A percentile compares a stretch with the other conserved stretches of the same genome.
Evolutionary conservation across 2,888 invertebrate genomes (phyloP).

Genomic region (Eulithis testata): DNA sequence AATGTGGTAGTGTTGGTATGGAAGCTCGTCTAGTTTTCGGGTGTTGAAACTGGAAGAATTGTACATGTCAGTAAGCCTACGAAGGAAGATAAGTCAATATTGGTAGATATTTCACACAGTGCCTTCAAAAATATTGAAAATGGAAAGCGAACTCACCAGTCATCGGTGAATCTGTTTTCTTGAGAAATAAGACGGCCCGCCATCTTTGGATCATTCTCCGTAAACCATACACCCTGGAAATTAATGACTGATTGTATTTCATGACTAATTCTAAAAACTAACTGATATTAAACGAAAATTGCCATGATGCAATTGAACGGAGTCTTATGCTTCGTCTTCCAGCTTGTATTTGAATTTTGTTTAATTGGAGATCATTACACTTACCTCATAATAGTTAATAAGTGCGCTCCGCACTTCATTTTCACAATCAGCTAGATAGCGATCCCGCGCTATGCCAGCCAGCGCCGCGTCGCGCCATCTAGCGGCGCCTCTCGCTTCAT

Average conservation of each 20-base stretch:
- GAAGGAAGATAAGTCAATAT: neutral
- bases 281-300: too few species aligned
- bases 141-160: constrained; percentile 61
- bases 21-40: constrained; percentile 92
- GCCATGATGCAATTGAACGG: too few species aligned
- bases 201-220: constrained; percentile 82
- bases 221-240: constrained; percentile 85
- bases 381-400: constrained; percentile 86
- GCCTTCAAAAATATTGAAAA: too few species aligned
- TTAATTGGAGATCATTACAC: neutral
- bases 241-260: too few species aligned
- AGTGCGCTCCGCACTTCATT: constrained; percentile 78
- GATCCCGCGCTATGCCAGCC: constrained; percentile 84
- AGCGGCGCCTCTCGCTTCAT: constrained; percentile 86
- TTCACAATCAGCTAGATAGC: constrained; percentile 84
- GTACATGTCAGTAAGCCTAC: neutral
- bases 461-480: constrained; percentile 87
- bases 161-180: constrained; percentile 81
- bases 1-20: constrained; percentile 89
- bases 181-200: constrained; percentile 85
- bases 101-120: too few species aligned
- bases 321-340: too few species aligned
- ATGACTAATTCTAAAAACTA: too few species aligned
- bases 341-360: too few species aligned
- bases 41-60: constrained; percentile 87